Conservation (phyloP, 92 coral and sea anemone species). For the Heliopora coerulea region DNA sequence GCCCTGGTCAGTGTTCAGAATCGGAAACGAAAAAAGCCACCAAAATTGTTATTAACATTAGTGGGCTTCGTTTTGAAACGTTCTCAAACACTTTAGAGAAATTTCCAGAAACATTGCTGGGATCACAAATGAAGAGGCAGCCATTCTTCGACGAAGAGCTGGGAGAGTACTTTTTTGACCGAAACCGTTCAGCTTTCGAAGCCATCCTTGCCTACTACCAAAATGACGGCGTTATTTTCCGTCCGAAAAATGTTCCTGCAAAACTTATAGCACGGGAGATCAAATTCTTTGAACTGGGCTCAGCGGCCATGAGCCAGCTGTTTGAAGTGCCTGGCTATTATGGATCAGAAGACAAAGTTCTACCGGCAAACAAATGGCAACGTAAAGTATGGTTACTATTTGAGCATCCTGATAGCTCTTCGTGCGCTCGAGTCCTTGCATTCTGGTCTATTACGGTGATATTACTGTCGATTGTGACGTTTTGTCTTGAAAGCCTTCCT, state of each 20-base stretch:
- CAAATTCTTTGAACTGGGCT: constrained; percentile 79
- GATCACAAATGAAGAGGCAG: constrained; percentile 71
- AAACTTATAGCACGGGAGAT: constrained; percentile 81
- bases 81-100: constrained; percentile 67
- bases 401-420: constrained; percentile 92
- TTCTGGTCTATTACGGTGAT: constrained; percentile 80
- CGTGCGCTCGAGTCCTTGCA: constrained; percentile 75
- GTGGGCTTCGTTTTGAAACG: constrained; percentile 94
- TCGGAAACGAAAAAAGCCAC: neutral
- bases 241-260: constrained; percentile 89
- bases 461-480: constrained; percentile 77
- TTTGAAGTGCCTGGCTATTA: constrained; percentile 78
- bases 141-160: constrained; percentile 67
- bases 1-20: neutral
- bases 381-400: constrained; percentile 79
- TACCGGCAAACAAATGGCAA: constrained; percentile 74
- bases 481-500: constrained; percentile 91
- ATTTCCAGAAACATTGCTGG: constrained; percentile 90
- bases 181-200: constrained; percentile 96
- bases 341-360: constrained; percentile 48
- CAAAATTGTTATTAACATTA: constrained; percentile 73
- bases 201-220: constrained; percentile 93
- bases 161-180: constrained; percentile 91
- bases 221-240: constrained; percentile 78
- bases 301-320: constrained; percentile 61